These are phyloP conservation scores for Lethrus apterus DNA, from an alignment of 1,140 invertebrate genomes.

Conservation along the genomic window DNA sequence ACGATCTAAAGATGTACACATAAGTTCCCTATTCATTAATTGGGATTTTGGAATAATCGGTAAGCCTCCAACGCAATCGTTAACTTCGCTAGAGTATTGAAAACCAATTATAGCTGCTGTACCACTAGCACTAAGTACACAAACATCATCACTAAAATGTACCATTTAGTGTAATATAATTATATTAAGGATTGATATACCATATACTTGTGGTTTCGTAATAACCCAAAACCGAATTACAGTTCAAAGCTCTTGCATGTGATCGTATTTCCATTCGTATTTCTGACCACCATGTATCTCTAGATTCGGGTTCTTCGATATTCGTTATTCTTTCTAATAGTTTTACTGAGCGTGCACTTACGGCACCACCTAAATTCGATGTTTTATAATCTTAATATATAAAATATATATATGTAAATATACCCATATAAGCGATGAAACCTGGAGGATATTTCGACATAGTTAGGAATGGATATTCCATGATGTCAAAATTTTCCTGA, in stretches of 20 bases:
- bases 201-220: slow-evolving; percentile 83
- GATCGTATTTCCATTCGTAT: slow-evolving; percentile 88
- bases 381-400: too few species aligned
- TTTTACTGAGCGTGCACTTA: slow-evolving; percentile 80
- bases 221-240: slow-evolving; percentile 92
- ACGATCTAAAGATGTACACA: slow-evolving; percentile 32
- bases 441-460: slow-evolving; percentile 82
- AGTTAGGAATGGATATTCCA: slow-evolving; percentile 94
- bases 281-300: slow-evolving; percentile 93
- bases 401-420: too few species aligned
- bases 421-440: slow-evolving; percentile 84
- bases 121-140: slow-evolving; percentile 85
- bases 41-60: slow-evolving; percentile 16
- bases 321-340: slow-evolving; percentile 73
- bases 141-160: slow-evolving; percentile 79
- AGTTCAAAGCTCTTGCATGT: slow-evolving; percentile 81
- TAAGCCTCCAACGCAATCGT: slow-evolving; percentile 19
- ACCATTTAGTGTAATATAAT: too few species aligned
- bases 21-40: slow-evolving; percentile 22
- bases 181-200: slow-evolving; percentile 44
- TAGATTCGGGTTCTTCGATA: slow-evolving; percentile 79
- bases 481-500: slow-evolving; percentile 54
- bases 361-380: slow-evolving; percentile 66
- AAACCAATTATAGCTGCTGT: slow-evolving; percentile 82
- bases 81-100: slow-evolving; percentile 38